phyloP scores from a whole-genome alignment of 2,113 vertebrate genomes.

The Charina bottae region DNA sequence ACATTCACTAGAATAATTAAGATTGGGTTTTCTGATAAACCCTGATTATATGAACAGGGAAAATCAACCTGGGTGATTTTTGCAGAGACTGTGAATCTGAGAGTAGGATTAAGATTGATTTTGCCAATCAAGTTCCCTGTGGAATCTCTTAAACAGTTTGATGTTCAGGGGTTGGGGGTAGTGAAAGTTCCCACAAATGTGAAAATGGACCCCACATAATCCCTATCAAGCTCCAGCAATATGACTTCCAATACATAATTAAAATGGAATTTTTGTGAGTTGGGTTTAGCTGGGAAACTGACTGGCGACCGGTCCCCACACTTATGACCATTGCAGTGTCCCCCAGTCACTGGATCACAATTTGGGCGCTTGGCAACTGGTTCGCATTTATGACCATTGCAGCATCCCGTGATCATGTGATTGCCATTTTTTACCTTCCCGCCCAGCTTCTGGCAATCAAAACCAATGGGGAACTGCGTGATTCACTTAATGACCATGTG shows the following conservation, averaged over 20 bases:
- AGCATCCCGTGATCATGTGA: no score
- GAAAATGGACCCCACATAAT: neutral
- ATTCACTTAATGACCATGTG: no score
- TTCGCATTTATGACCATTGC: no score
- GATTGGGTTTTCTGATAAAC: neutral
- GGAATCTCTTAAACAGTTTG: neutral
- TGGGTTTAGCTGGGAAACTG: no score
- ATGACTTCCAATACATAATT: neutral
- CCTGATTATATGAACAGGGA: neutral
- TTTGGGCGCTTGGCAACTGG: no score
- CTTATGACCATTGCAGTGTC: no score
- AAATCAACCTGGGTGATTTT: neutral
- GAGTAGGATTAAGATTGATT: neutral
- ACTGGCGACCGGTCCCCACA: no score
- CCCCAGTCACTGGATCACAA: no score
- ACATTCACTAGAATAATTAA: neutral
- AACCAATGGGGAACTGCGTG: no score
- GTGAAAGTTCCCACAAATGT: neutral
- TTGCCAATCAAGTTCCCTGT: neutral
- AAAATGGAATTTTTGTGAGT: neutral
- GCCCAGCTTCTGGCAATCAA: no score
- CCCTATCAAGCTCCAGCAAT: neutral
- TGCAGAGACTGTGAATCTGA: neutral
- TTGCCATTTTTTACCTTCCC: no score
- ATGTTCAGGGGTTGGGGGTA: neutral